Conservation (phyloP, 1,140 invertebrate species). For the Sycophila sp. region DNA sequence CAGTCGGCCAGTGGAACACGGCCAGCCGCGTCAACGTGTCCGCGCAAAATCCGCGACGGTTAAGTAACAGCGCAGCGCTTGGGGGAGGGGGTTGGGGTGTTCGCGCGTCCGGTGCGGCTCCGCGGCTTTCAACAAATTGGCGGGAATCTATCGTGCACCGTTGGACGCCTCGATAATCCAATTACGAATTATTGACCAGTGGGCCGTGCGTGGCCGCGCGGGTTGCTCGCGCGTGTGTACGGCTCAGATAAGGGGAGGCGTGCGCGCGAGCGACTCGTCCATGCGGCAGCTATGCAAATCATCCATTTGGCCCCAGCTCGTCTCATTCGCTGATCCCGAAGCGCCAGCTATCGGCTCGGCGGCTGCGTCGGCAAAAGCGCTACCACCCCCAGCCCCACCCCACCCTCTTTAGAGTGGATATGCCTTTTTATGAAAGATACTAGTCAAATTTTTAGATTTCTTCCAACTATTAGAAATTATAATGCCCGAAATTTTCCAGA, state of each 20-base stretch:
- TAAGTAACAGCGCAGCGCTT: no score
- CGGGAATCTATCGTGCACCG: constrained; percentile 11
- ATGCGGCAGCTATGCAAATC: constrained; percentile 25
- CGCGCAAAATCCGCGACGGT: neutral
- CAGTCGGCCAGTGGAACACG: no score
- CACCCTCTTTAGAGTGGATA: no score
- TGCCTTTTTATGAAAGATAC: no score
- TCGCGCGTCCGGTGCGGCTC: neutral
- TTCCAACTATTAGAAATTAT: no score
- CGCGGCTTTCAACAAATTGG: constrained; percentile 7
- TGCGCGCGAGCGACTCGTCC: neutral
- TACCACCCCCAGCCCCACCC: no score
- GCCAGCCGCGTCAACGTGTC: neutral
- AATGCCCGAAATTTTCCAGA: no score
- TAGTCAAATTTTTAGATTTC: no score
- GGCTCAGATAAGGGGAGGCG: constrained; percentile 16
- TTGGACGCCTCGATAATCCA: constrained; percentile 15
- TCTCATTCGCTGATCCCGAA: neutral
- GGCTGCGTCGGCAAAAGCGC: no score
- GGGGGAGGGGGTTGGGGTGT: no score
- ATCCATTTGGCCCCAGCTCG: neutral
- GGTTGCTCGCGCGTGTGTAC: constrained; percentile 15
- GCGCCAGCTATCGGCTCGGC: no score
- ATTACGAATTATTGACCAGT: constrained; percentile 29
- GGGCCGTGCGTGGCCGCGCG: neutral